Evolutionary conservation across 2,797 vertebrate species (phyloP).

Genomic region (Sebastiscus albofasciatus): DNA sequence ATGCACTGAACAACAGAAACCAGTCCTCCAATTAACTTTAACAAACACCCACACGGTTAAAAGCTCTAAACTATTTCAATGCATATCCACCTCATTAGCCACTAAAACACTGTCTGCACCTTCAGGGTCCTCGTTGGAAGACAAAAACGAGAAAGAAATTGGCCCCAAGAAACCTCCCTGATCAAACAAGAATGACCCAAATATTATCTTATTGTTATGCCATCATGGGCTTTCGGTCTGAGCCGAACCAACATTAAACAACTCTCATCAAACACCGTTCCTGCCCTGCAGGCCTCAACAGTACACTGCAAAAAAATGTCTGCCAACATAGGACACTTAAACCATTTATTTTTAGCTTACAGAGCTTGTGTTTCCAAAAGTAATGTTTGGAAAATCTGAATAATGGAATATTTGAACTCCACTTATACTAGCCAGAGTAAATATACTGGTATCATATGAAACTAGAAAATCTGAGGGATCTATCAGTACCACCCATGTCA

Average conservation of each 20-base stretch:
- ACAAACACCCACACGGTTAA: neutral
- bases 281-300: neutral
- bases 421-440: neutral
- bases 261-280: neutral
- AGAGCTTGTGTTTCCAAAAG: neutral
- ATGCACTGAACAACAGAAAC: neutral
- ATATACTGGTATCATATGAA: too few species aligned
- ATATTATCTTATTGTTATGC: slow-evolving; percentile 24
- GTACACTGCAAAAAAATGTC: neutral
- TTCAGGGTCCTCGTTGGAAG: slow-evolving; percentile 11
- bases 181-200: slow-evolving; percentile 43
- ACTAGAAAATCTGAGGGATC: too few species aligned
- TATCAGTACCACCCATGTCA: too few species aligned
- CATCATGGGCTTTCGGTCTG: neutral
- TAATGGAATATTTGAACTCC: neutral
- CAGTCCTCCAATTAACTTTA: neutral
- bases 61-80: neutral
- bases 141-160: neutral
- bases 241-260: slow-evolving; percentile 5
- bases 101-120: slow-evolving; percentile 8
- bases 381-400: neutral
- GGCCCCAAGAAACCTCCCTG: neutral
- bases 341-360: neutral
- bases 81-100: slow-evolving; percentile 31
- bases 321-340: neutral